These are phyloP conservation scores for Microtus montanus DNA, from an alignment of 2,113 vertebrate genomes.

Conservation along the genomic window DNA sequence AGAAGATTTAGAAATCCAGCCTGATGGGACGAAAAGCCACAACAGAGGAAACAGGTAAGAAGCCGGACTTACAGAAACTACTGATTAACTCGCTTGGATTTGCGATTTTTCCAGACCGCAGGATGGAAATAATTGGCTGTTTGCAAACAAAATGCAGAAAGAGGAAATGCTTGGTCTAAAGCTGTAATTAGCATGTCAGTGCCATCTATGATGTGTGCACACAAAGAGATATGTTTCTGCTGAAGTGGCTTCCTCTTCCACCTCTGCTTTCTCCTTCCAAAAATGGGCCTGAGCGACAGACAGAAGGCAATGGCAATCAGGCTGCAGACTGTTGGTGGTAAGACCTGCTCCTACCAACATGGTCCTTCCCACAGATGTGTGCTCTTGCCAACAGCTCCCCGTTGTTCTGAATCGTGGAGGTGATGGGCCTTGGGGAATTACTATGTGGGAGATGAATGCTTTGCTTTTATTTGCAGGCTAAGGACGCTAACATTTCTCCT, in stretches of 20 bases:
- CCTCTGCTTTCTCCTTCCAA: not conserved
- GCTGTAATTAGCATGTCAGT: constrained; percentile 72
- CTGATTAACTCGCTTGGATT: not conserved
- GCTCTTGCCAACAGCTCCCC: not conserved
- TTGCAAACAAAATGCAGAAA: constrained; percentile 74
- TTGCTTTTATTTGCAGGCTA: constrained; percentile 40
- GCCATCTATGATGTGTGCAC: constrained; percentile 1
- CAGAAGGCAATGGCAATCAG: not conserved
- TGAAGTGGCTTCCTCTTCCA: not conserved
- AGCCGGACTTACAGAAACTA: constrained; percentile 13
- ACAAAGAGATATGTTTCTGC: constrained; percentile 51
- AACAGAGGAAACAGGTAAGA: not conserved
- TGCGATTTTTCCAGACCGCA: constrained; percentile 35
- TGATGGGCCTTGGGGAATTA: constrained; percentile 44
- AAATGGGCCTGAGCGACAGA: not conserved
- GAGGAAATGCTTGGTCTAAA: constrained; percentile 66
- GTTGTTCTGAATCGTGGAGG: constrained; percentile 26
- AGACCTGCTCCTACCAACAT: not conserved
- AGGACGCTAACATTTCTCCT: constrained; percentile 28
- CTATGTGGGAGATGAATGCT: constrained; percentile 15
- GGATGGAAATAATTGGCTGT: constrained; percentile 72
- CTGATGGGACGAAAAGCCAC: not conserved
- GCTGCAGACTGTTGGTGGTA: not conserved
- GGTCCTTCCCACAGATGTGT: not conserved
- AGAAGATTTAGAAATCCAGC: not conserved